A percentile compares a stretch with the other conserved stretches of the same genome.
phyloP scores from a whole-genome alignment of 1,140 invertebrate species.

The Drosophila tropicalis region DNA sequence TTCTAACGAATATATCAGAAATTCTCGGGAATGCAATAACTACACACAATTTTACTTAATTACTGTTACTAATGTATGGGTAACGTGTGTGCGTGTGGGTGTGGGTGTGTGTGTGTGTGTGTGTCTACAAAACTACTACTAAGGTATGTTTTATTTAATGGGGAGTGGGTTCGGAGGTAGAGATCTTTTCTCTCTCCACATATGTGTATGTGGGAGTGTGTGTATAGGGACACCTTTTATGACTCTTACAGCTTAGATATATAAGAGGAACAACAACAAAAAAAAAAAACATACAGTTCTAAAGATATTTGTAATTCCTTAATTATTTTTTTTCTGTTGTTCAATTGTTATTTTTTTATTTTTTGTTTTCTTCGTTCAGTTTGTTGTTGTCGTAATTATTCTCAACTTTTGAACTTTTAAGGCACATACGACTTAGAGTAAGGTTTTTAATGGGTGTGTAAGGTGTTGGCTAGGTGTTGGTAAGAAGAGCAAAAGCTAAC shows the following conservation, averaged over 20 bases:
- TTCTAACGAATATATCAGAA: background rate
- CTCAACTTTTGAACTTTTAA: constrained; percentile 70
- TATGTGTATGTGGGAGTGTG: background rate
- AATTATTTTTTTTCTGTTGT: background rate
- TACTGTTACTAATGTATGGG: constrained; percentile 5
- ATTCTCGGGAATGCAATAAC: constrained; percentile 42
- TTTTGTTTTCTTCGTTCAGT: constrained; percentile 40
- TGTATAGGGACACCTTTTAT: background rate
- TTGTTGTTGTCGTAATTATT: constrained; percentile 38
- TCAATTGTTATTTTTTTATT: constrained; percentile 19
- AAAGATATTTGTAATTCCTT: background rate
- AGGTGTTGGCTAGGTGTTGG: constrained; percentile 16
- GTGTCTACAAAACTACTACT: constrained; percentile 77
- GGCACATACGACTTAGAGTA: constrained; percentile 64
- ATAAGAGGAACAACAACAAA: background rate
- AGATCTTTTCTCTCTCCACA: background rate
- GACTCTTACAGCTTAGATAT: background rate
- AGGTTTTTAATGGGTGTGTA: constrained; percentile 19
- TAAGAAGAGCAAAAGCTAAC: constrained; percentile 42
- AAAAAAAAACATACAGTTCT: background rate
- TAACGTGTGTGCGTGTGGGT: constrained; percentile 17
- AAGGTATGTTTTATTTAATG: constrained; percentile 64
- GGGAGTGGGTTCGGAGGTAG: background rate
- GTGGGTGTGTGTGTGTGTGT: constrained; percentile 34
- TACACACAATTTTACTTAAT: constrained; percentile 56